Evolutionary conservation across 1,140 invertebrate genomes (phyloP).

Genomic region (Whitmania pigra): DNA sequence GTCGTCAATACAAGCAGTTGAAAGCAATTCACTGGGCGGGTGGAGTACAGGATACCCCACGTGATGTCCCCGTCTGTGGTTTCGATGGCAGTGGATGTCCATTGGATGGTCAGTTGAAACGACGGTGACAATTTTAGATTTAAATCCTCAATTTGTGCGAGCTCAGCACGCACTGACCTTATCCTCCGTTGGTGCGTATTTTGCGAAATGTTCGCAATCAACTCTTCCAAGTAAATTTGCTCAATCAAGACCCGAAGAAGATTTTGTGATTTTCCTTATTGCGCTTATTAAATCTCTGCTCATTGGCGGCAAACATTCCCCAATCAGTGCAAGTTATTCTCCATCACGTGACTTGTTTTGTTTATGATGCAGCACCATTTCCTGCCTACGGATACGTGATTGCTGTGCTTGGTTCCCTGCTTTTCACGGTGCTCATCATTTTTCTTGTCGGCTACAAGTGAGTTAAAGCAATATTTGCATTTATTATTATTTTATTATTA

Average conservation of each 20-base stretch:
- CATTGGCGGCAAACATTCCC: too few relatives aligned
- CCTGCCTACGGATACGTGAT: conserved; percentile 72
- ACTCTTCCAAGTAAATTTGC: too few relatives aligned
- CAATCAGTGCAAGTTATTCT: too few relatives aligned
- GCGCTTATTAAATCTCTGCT: too few relatives aligned
- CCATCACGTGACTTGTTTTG: too few relatives aligned
- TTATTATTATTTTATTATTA: too few relatives aligned
- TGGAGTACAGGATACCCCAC: conserved; percentile 55
- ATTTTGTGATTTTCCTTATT: too few relatives aligned
- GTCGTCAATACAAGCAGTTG: conserved; percentile 50
- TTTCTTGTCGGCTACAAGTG: conserved; percentile 55
- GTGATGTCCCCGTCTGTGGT: conserved; percentile 74
- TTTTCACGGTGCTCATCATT: conserved; percentile 59
- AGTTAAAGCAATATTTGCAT: conserved; percentile 19
- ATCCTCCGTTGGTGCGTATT: too few relatives aligned
- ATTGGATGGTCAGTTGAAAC: conserved; percentile 15
- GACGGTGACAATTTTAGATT: neutral
- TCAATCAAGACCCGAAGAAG: too few relatives aligned
- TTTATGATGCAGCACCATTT: conserved; percentile 48
- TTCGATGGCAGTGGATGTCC: conserved; percentile 74
- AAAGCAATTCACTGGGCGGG: conserved; percentile 77
- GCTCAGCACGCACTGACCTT: too few relatives aligned
- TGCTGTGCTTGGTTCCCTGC: conserved; percentile 63
- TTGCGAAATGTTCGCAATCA: too few relatives aligned
- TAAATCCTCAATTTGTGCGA: neutral